phyloP scores from a whole-genome alignment of 2,797 vertebrate species.

The Ciconia nigra region DNA sequence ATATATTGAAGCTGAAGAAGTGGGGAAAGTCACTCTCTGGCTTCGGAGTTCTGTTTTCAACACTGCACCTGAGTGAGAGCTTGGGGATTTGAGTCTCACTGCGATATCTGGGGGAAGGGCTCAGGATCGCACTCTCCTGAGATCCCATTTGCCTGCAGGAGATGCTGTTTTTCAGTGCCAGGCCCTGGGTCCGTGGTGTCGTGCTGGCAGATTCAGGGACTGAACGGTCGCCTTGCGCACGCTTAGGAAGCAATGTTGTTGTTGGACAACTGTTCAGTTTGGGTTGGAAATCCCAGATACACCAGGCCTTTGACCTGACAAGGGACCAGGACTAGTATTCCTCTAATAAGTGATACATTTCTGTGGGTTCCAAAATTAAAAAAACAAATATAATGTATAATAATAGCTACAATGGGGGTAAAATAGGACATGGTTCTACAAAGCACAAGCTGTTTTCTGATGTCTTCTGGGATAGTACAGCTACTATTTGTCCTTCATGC shows the following conservation, averaged over 20 bases:
- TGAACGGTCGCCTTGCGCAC: neutral
- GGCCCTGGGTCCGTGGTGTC: neutral
- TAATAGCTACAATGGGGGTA: neutral
- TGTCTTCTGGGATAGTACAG: neutral
- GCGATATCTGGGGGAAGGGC: neutral
- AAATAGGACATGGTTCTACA: neutral
- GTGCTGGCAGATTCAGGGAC: neutral
- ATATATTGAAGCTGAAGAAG: conserved; percentile 20
- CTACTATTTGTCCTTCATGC: neutral
- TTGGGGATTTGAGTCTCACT: neutral
- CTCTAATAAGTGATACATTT: neutral
- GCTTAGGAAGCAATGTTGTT: neutral
- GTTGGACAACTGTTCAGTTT: neutral
- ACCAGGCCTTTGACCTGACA: neutral
- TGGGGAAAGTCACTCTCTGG: neutral
- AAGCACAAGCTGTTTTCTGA: neutral
- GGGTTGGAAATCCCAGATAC: neutral
- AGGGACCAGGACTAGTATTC: neutral
- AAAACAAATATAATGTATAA: neutral
- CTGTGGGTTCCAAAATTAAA: neutral
- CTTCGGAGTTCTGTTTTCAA: neutral
- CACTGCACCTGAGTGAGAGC: neutral
- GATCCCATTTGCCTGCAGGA: neutral
- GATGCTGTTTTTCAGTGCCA: neutral
- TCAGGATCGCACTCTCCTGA: accelerated